Evolutionary conservation across 2,113 vertebrate species (phyloP).

Genomic region (Penelope pileata): DNA sequence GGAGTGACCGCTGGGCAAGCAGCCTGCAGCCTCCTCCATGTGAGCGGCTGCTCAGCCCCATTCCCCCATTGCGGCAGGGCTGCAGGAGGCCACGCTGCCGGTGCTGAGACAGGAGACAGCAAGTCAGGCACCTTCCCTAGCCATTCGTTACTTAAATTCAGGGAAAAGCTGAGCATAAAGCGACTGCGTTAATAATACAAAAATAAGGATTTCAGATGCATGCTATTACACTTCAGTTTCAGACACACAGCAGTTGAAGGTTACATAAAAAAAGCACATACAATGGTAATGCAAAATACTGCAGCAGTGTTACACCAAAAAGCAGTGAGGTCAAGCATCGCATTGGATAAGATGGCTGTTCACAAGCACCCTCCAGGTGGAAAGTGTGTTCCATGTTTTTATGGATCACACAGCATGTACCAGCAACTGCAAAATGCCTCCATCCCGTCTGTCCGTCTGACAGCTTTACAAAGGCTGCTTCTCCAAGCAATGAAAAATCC

Average conservation of each 20-base stretch:
- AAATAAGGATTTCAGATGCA: background rate
- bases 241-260: background rate
- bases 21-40: background rate
- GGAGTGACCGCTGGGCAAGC: background rate
- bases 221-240: background rate
- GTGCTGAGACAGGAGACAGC: background rate
- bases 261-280: background rate
- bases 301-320: background rate
- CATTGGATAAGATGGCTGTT: background rate
- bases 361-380: background rate
- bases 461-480: background rate
- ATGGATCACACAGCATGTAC: background rate
- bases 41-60: too few relatives aligned
- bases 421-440: background rate
- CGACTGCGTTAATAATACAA: background rate
- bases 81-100: too few relatives aligned
- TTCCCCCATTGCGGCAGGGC: too few relatives aligned
- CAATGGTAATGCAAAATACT: background rate
- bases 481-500: background rate
- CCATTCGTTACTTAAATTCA: background rate
- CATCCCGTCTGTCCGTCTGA: background rate
- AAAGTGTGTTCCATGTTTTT: background rate
- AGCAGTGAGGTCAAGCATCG: background rate
- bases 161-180: background rate
- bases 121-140: background rate